Base-by-base conservation (phyloP, 2,797 vertebrate genomes). In the Perodicticus potto region DNA sequence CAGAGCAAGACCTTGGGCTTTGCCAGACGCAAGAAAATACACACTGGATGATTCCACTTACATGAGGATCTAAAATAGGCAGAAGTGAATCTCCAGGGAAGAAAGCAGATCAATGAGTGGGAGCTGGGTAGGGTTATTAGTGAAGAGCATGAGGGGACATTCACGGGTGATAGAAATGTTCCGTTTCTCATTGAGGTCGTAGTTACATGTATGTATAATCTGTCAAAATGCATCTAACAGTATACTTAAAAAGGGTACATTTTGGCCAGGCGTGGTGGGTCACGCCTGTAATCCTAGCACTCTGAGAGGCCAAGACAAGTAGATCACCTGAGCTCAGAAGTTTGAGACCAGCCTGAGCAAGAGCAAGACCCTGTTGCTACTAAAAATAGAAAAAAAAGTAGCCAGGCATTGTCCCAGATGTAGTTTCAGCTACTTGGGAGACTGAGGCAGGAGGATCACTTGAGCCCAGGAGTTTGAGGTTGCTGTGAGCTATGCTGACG, bases 241-340 rank as follows among this genome's bases (percentile, higher is more conserved):
- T 76, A 34, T 8, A 72, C 81, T 89, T 89, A 53, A 70, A 76
- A 94, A 37, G 69, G 19, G 9, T 86, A 84, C 57, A 69, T 95
- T 84, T 89, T 95, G 45, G 45, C 45, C 14, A 16, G 14, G 49
- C 49, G 1, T 53, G 49, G 2, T 53, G 49, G 49, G 49, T 53
- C 49, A 53, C 14, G 12, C 49, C 49, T 53, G 3, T 53, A 53
- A 53, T 49, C 49, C 14, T 53, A 16, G 49, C 49, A 53, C 49
- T 53, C 14, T 53, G 49, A 13, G 49, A 53, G 49, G 3, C 49
- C 3, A 13, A 53, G 49, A 53, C 49, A 53, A 53, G 49, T 53
- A 53, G 49, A 53, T 53, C 49, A 53, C 49, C 49, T 53, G 49
- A 53, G 49, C 49, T 53, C 49, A 53, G 49, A 53, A 53, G 14